Evolutionary conservation across 1,140 invertebrate genomes (phyloP).

Genomic region (Acyrthosiphon pisum): DNA sequence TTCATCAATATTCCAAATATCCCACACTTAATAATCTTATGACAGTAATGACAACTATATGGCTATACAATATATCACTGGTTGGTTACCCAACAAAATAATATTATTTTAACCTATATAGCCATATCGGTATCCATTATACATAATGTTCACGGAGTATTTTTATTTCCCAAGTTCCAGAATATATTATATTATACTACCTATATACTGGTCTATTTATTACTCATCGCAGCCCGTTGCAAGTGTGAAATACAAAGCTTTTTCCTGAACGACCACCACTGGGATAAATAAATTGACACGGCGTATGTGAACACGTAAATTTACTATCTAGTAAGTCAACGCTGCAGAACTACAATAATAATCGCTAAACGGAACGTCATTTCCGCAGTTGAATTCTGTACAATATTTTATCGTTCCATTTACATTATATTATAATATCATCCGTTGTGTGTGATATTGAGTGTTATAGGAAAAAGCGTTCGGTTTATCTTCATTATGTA

Average conservation of each 20-base stretch:
- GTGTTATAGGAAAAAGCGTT: neutral
- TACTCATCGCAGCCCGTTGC: neutral
- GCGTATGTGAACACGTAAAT: neutral
- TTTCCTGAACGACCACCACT: neutral
- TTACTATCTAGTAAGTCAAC: neutral
- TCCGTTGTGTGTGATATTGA: neutral
- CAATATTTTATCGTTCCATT: neutral
- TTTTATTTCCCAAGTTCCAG: neutral
- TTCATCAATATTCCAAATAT: neutral
- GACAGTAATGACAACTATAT: neutral
- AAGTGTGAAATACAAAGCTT: neutral
- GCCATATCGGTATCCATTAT: too few species aligned
- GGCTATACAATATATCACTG: neutral
- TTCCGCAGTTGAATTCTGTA: neutral
- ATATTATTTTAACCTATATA: neutral
- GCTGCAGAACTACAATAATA: neutral
- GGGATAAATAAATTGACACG: neutral
- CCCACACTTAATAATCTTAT: neutral
- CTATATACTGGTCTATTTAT: neutral
- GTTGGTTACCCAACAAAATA: neutral
- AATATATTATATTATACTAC: too few species aligned
- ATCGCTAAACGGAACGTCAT: neutral
- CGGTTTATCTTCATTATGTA: neutral
- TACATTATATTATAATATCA: neutral
- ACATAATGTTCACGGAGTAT: neutral